These are phyloP conservation scores for Petrosia ficiformis DNA, from an alignment of 37 sponge, comb jelly and placozoan genomes.

Conservation along the genomic window DNA sequence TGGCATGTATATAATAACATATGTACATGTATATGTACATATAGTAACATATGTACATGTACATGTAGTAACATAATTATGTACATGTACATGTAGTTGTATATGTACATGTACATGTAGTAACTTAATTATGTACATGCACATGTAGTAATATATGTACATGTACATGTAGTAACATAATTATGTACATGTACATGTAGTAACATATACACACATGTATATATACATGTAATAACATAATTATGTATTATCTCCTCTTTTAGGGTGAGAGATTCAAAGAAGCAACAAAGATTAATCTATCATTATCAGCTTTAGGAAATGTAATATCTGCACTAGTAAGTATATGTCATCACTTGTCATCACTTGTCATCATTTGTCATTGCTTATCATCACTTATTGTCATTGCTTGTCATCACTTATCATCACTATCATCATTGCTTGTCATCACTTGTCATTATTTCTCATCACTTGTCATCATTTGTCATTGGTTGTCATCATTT, in stretches of 20 bases:
- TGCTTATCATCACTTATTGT: background rate
- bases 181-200: background rate
- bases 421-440: background rate
- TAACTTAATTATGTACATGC: no score
- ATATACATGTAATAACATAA: no score
- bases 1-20: no score
- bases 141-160: no score
- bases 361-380: background rate
- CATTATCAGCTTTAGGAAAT: slow-evolving; percentile 96
- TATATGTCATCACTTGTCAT: background rate
- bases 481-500: background rate
- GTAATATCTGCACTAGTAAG: slow-evolving; percentile 94
- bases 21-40: no score
- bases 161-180: no score
- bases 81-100: no score
- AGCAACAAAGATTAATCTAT: slow-evolving; percentile 96
- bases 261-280: slow-evolving; percentile 95
- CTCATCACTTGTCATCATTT: background rate
- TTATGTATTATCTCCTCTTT: no score
- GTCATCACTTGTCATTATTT: background rate
- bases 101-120: no score
- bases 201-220: background rate
- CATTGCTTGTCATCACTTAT: background rate
- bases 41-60: no score
- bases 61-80: no score